Percentiles rank a stretch among this genome's conserved stretches.
Evolutionary conservation across 2,113 vertebrate genomes (phyloP).

Genomic region (Odontophorus gujanensis): DNA sequence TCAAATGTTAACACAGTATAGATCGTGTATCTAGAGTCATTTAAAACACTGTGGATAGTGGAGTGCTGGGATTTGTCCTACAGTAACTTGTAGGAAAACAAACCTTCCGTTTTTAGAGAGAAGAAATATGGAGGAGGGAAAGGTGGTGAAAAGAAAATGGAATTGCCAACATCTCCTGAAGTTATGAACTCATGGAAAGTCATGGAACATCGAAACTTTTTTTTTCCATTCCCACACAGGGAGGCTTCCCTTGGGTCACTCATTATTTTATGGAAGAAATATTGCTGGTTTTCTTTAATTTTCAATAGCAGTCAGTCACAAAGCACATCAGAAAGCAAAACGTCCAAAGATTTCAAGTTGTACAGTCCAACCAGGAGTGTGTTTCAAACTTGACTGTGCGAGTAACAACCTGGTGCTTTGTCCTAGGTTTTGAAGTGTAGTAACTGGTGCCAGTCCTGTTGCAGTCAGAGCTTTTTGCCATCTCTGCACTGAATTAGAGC

Average conservation of each 20-base stretch:
- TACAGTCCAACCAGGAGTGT: rapidly evolving
- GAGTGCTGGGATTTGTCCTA: neutral
- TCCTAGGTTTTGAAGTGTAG: neutral
- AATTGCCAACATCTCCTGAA: neutral
- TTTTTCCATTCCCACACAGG: slow-evolving; percentile 27
- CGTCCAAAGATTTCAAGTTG: neutral
- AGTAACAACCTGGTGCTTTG: neutral
- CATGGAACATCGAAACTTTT: neutral
- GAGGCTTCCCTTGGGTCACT: slow-evolving; percentile 33
- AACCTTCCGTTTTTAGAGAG: neutral
- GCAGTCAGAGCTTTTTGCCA: neutral
- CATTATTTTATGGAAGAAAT: slow-evolving; percentile 30
- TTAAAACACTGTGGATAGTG: neutral
- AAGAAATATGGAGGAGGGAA: neutral
- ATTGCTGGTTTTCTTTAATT: slow-evolving; percentile 44
- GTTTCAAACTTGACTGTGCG: neutral
- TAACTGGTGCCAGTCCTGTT: neutral
- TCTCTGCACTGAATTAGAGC: neutral
- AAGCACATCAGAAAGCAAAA: slow-evolving; percentile 31
- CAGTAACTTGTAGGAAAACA: neutral
- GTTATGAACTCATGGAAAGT: slow-evolving; percentile 3
- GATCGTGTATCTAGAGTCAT: neutral
- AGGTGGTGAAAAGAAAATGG: neutral
- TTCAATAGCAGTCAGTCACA: slow-evolving; percentile 26
- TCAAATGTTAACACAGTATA: neutral